These are phyloP conservation scores for Noctua pronuba DNA, from an alignment of 2,888 invertebrate species.

Conservation along the genomic window DNA sequence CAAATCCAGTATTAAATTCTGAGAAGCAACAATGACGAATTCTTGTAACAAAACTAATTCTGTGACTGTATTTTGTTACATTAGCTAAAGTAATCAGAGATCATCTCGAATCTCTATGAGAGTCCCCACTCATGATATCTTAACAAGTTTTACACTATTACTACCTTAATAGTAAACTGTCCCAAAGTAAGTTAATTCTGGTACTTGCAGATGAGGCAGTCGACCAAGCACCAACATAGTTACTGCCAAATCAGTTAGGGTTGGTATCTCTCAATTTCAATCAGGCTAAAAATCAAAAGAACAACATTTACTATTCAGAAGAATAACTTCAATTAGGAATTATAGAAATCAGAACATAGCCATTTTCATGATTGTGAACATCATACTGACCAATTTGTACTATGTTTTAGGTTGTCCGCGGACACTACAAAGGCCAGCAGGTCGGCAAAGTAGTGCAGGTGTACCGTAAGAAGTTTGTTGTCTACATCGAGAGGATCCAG, in stretches of 20 bases:
- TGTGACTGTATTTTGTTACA: not conserved
- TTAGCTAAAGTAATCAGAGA: too few relatives aligned
- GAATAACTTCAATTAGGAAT: not conserved
- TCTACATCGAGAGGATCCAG: constrained; percentile 99
- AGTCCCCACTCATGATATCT: not conserved
- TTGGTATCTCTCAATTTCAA: constrained; percentile 39
- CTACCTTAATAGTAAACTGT: not conserved
- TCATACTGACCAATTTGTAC: constrained; percentile 21
- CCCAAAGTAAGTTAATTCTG: constrained; percentile 49
- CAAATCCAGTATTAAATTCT: not conserved
- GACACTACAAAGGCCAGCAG: constrained; percentile 99
- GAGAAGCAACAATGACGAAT: too few relatives aligned
- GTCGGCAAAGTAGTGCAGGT: constrained; percentile 99
- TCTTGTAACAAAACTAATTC: not conserved
- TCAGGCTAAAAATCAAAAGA: not conserved
- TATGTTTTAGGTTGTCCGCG: constrained; percentile 95
- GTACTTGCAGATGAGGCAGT: constrained; percentile 54
- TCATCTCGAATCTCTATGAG: too few relatives aligned
- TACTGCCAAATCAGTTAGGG: constrained; percentile 46
- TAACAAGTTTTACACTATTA: not conserved
- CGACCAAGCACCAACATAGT: constrained; percentile 27
- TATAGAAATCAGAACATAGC: not conserved
- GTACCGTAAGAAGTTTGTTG: constrained; percentile 99
- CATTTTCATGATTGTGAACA: not conserved
- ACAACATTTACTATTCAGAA: not conserved